Evolutionary conservation across 2,113 vertebrate genomes (phyloP).

Genomic region (Climacteris rufus): DNA sequence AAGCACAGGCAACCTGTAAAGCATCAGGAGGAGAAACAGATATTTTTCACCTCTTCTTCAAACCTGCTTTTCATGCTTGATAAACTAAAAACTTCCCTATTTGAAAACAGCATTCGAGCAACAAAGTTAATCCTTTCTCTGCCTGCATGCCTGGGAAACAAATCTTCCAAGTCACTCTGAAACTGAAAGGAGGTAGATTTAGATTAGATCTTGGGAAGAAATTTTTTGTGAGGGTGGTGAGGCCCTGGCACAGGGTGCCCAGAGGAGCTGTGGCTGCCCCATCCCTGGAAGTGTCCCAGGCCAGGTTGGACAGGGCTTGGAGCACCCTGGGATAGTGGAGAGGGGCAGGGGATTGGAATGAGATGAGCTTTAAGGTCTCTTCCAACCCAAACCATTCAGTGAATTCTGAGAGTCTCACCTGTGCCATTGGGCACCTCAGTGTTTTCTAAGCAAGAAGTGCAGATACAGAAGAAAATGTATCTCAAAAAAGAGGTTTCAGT

Average conservation of each 20-base stretch:
- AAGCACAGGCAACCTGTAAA: not conserved
- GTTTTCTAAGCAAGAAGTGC: not conserved
- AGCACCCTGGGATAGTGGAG: too few species aligned
- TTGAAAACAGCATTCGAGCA: not conserved
- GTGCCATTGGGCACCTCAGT: not conserved
- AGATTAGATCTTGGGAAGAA: not conserved
- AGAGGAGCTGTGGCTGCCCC: not conserved
- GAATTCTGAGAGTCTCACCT: not conserved
- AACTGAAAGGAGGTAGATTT: not conserved
- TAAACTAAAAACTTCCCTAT: not conserved
- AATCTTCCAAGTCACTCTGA: not conserved
- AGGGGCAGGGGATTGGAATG: accelerated
- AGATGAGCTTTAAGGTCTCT: not conserved
- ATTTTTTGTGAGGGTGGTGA: not conserved
- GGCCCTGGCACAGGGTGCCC: accelerated
- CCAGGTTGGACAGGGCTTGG: accelerated
- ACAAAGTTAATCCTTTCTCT: not conserved
- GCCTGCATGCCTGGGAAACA: not conserved
- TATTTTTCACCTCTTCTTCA: not conserved
- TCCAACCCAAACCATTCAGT: not conserved
- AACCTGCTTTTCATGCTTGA: not conserved
- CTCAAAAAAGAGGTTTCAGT: not conserved
- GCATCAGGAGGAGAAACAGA: not conserved
- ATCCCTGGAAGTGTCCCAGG: not conserved
- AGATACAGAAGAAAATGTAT: not conserved